Evolutionary conservation across 2,797 vertebrate species (phyloP), one percentile per base, ranked within the genome.

Genomic region (Rachycentron canadum): DNA sequence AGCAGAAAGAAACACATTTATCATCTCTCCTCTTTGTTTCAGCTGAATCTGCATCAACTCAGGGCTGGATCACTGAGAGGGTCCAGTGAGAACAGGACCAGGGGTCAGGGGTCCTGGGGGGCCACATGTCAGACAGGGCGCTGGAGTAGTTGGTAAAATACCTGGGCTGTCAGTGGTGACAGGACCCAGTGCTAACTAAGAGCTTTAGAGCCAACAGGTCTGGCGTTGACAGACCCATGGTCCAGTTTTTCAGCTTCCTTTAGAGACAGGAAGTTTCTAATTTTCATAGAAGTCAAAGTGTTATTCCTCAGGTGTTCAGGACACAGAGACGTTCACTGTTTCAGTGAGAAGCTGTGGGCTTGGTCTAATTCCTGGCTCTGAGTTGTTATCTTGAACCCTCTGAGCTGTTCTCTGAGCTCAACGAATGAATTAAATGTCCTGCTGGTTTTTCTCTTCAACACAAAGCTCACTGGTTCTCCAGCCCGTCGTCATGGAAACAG

Each of bases 11-110:
- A 41, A 62, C 5, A 26, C 49, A 80, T 85, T 69, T 8, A 82
- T 81, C 84, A 77, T 12, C 13, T n/a, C 26, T 60, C 28, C 25
- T 69, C 38, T 0, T 26, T 9, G 63, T 65, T 73, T 69, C 30
- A 69, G 82, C 86, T 87, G 79, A 88, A 56, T 83, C 16, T 69
- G 84, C 67, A 63, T 2, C 13, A 28, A 21, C 47, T 12, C n/a
- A 4, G 2, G 21, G 10, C 11, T 25, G n/a, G 47, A 50, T 50
- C 11, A 26, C 47, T 50, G n/a, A 50, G n/a, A 1, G 23, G 25
- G 25, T 43, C 23, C 26, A 5, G 38, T 8, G 8, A 14, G 38
- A 16, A 28, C 59, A 13, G 65, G 34, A 26, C 16, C n/a, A 7
- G 19, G 53, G 53, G 25, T 30, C 26, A 21, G 30, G n/a, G 55